These are phyloP conservation scores for Pithecia hirsuta DNA, from an alignment of 2,797 vertebrate genomes.

Conservation along the genomic window DNA sequence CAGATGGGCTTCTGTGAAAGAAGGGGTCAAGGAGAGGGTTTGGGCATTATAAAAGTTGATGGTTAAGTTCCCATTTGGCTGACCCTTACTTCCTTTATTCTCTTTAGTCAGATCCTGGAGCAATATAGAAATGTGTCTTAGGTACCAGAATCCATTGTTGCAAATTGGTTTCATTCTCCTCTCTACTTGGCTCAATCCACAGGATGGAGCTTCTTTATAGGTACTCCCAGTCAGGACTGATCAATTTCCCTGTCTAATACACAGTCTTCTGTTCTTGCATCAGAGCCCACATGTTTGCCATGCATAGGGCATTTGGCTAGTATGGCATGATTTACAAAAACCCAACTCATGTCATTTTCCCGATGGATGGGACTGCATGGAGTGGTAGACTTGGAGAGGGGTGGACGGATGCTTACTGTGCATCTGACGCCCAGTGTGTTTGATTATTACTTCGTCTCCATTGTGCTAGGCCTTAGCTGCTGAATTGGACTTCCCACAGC, in stretches of 20 bases:
- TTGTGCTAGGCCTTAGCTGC: too few relatives aligned
- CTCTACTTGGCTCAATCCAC: background rate
- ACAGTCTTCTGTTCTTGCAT: background rate
- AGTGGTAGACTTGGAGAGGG: background rate
- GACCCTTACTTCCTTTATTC: background rate
- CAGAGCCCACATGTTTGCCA: background rate
- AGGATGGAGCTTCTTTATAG: background rate
- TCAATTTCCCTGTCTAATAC: too few relatives aligned
- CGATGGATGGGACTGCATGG: fast-evolving
- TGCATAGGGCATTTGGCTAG: fast-evolving
- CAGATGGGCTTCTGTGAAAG: too few relatives aligned
- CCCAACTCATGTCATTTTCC: background rate
- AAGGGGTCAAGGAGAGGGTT: background rate
- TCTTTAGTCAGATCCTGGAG: background rate
- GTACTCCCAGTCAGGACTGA: background rate
- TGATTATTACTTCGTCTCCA: background rate
- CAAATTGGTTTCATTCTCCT: background rate
- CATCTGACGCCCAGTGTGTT: too few relatives aligned
- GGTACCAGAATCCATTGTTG: background rate
- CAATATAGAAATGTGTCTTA: background rate
- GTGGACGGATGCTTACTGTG: fast-evolving
- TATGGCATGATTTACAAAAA: background rate
- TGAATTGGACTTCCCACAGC: background rate
- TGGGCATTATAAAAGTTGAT: background rate
- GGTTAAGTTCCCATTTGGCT: background rate